Conservation (phyloP, 2,888 invertebrate species). For the Antheraea yamamai region DNA sequence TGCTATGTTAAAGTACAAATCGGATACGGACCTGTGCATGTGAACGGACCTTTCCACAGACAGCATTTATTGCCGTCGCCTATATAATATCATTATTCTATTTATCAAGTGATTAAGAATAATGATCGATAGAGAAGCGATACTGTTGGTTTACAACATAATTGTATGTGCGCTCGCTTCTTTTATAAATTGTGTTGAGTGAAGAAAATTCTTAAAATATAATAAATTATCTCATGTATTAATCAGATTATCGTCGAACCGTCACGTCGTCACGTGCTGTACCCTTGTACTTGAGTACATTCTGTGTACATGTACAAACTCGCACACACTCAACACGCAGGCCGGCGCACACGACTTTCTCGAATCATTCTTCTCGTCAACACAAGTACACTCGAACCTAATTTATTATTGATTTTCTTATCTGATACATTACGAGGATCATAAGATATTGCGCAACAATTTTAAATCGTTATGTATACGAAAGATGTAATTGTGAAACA, state of each 20-base stretch:
- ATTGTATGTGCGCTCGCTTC: neutral
- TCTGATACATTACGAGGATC: neutral
- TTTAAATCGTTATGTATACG: neutral
- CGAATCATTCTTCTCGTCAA: too few species aligned
- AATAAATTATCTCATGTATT: neutral
- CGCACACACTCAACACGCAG: neutral
- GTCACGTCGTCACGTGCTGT: neutral
- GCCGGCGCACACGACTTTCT: too few species aligned
- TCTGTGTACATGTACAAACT: neutral
- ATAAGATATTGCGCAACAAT: neutral
- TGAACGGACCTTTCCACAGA: neutral
- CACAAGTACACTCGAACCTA: neutral
- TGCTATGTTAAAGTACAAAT: neutral
- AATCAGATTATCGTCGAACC: neutral
- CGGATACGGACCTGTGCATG: neutral
- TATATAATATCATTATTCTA: neutral
- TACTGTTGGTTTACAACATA: neutral
- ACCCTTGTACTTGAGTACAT: neutral
- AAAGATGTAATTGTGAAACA: too few species aligned
- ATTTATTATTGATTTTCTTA: neutral
- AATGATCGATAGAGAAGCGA: neutral
- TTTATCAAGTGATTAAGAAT: conserved; percentile 4
- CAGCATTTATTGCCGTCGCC: neutral
- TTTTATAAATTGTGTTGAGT: neutral
- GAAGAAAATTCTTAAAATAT: neutral